Evolutionary conservation across 2,888 invertebrate species (phyloP).

Genomic region (Trachelus iudaicus): DNA sequence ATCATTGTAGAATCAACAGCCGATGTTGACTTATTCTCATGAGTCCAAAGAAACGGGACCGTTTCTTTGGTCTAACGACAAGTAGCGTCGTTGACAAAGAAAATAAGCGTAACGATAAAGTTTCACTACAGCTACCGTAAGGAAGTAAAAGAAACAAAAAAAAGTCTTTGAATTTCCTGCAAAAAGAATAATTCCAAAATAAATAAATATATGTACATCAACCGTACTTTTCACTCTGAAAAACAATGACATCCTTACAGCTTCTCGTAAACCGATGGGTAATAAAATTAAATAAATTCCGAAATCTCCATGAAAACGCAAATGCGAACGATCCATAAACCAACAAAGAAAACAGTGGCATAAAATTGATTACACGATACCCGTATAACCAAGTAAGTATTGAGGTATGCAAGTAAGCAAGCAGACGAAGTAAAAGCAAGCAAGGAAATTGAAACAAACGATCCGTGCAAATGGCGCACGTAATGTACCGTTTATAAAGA

Average conservation of each 20-base stretch:
- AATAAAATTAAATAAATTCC: not conserved
- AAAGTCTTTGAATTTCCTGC: too few species aligned
- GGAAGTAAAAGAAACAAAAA: not conserved
- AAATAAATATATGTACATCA: not conserved
- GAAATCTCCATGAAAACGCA: not conserved
- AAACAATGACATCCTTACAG: not conserved
- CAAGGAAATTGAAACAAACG: not conserved
- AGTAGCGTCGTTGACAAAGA: not conserved
- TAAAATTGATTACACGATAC: slow-evolving; percentile 10
- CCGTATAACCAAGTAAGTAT: slow-evolving; percentile 1
- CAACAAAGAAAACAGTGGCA: not conserved
- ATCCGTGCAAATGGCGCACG: not conserved
- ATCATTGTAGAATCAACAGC: not conserved
- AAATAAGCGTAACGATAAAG: not conserved
- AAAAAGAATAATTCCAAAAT: not conserved
- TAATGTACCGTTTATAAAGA: not conserved
- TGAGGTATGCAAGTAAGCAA: slow-evolving; percentile 4
- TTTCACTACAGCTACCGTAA: not conserved
- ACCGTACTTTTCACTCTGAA: not conserved
- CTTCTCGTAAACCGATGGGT: slow-evolving; percentile 27
- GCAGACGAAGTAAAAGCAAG: not conserved
- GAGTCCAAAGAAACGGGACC: not conserved
- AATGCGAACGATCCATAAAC: not conserved
- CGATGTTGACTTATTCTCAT: not conserved
- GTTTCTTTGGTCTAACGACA: not conserved